phyloP scores from a whole-genome alignment of 2,797 vertebrate genomes.

The Nyctibius grandis region DNA sequence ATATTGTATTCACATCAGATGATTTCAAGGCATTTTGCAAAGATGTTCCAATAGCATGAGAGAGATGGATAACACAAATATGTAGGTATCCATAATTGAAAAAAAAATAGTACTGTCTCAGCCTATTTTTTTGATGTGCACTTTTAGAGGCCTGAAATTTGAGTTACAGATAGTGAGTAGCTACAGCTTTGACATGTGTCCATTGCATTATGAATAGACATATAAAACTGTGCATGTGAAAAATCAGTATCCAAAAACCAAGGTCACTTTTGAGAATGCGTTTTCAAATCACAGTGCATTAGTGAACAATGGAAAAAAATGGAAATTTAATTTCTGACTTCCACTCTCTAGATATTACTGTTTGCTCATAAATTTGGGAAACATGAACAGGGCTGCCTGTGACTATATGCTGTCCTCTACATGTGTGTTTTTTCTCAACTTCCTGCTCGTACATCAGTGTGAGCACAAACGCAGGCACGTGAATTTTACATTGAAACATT shows the following conservation, averaged over 20 bases:
- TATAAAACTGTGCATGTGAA: neutral
- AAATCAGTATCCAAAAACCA: neutral
- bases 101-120: neutral
- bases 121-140: neutral
- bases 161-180: neutral
- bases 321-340: neutral
- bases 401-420: neutral
- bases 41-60: neutral
- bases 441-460: neutral
- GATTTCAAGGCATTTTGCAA: neutral
- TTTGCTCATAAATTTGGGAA: neutral
- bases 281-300: neutral
- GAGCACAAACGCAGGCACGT: neutral
- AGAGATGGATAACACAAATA: neutral
- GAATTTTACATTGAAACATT: neutral
- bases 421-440: neutral
- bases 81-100: neutral
- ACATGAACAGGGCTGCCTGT: neutral
- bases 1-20: neutral
- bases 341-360: neutral
- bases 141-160: neutral
- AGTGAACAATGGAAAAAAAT: neutral
- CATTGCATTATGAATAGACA: neutral
- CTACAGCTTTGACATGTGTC: neutral
- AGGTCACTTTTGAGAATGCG: neutral